These are phyloP conservation scores for Patella vulgata DNA, from an alignment of 1,140 invertebrate species.

Conservation along the genomic window DNA sequence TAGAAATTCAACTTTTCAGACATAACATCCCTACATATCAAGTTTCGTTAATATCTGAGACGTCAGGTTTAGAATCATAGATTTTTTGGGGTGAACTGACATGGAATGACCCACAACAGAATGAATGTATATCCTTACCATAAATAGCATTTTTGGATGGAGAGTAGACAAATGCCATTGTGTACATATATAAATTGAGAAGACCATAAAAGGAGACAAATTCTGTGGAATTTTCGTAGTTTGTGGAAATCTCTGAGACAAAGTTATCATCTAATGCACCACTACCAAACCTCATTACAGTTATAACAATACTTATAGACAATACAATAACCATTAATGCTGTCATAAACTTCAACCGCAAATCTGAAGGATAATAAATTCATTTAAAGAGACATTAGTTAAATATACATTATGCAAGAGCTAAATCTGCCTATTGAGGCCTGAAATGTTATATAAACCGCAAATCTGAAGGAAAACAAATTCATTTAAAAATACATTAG, in stretches of 20 bases:
- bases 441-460: too few species aligned
- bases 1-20: too few species aligned
- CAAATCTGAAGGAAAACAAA: too few species aligned
- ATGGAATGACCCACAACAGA: too few species aligned
- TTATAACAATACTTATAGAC: conserved; percentile 81
- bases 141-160: conserved; percentile 83
- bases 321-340: conserved; percentile 86
- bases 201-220: conserved; percentile 97
- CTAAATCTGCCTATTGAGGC: too few species aligned
- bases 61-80: too few species aligned
- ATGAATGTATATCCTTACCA: conserved; percentile 78
- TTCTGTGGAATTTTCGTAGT: conserved; percentile 89
- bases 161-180: conserved; percentile 94
- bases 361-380: conserved; percentile 74
- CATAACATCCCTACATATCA: too few species aligned
- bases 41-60: too few species aligned
- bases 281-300: conserved; percentile 84
- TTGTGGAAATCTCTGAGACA: conserved; percentile 84
- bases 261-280: conserved; percentile 93
- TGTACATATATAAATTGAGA: conserved; percentile 93
- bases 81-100: too few species aligned
- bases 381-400: background rate
- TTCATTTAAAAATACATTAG: background rate
- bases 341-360: conserved; percentile 90
- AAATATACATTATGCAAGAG: too few species aligned